A percentile compares a stretch with the other conserved stretches of the same genome.
phyloP scores from a whole-genome alignment of 2,797 vertebrate species.

The Dallia pectoralis region DNA sequence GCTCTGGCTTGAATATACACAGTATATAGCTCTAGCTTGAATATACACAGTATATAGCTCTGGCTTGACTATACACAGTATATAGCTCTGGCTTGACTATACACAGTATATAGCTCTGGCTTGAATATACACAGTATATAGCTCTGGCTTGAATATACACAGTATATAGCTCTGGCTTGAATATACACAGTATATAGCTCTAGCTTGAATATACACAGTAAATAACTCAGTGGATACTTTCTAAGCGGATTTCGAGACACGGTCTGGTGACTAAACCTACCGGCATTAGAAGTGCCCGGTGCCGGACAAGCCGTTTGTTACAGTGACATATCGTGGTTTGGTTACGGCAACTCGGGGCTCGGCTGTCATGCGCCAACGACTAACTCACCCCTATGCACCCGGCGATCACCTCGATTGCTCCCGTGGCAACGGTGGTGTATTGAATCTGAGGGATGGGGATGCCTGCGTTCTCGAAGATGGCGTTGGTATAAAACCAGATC shows the following conservation, averaged over 20 bases:
- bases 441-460: slow-evolving; percentile 78
- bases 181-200: background rate
- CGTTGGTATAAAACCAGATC: slow-evolving; percentile 95
- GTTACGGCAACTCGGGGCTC: background rate
- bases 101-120: too few relatives aligned
- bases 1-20: too few relatives aligned
- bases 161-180: too few relatives aligned
- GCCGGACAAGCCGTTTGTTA: too few relatives aligned
- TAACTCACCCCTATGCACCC: slow-evolving; percentile 83
- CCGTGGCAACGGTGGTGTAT: slow-evolving; percentile 87
- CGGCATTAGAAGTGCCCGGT: too few relatives aligned
- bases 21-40: too few relatives aligned
- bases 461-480: slow-evolving; percentile 84
- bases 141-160: too few relatives aligned
- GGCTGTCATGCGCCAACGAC: background rate
- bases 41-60: too few relatives aligned
- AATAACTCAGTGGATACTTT: background rate
- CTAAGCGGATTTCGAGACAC: background rate
- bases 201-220: background rate
- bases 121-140: too few relatives aligned
- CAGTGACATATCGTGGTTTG: background rate
- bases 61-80: too few relatives aligned
- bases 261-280: background rate
- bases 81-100: too few relatives aligned
- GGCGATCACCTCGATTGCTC: slow-evolving; percentile 82